Base-by-base conservation (phyloP, 37 sponge, comb jelly and placozoan species). In the Halichondria panicea region DNA sequence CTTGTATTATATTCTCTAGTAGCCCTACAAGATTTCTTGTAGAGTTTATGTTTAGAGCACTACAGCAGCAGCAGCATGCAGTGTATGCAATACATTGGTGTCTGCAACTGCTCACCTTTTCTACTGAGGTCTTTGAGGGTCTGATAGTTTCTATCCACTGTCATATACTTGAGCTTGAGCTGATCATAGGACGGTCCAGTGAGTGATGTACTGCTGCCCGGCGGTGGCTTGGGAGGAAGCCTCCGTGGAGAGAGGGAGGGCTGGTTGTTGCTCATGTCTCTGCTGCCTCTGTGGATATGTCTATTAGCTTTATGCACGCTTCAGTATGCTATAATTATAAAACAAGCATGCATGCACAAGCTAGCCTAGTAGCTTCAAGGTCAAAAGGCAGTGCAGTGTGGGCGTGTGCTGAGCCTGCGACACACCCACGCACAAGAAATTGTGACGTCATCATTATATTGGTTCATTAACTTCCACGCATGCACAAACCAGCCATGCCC, bases 141-240 rank as follows among this genome's bases (percentile, higher is more conserved):
- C 41, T 85, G 86, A 72, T 90, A 90, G 46, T 85, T 90, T 70
- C 91, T 85, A 33, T 90, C 86, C n/a, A 71, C 75, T 3, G 77
- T 85, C 66, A 85, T 22, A 66, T 75, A 90, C 48, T 85, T 85
- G 37, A 81, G 33, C 63, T 81, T 85, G 31, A 90, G 55, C 68
- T 81, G 74, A n/a, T 90, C 87, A 43, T 76, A 84, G 38, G 39
- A 38, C n/a, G 27, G 55, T 53, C 15, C 27, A 1, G 25, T 55
- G 7, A 43, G 3, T 36, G 18, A 31, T n/a, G 43, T 7, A 22
- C 63, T 61, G 34, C 44, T 59, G 38, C 28, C 3, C 4, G 44
- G 25, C 11, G 63, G 63, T 18, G 63, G 63, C 18, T 63, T 45
- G 31, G 75, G 75, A 0, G 48, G 34, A 31, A 12, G 43, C 19